Conservation (phyloP, 2,113 vertebrate species). For the Oryzias curvinotus region DNA sequence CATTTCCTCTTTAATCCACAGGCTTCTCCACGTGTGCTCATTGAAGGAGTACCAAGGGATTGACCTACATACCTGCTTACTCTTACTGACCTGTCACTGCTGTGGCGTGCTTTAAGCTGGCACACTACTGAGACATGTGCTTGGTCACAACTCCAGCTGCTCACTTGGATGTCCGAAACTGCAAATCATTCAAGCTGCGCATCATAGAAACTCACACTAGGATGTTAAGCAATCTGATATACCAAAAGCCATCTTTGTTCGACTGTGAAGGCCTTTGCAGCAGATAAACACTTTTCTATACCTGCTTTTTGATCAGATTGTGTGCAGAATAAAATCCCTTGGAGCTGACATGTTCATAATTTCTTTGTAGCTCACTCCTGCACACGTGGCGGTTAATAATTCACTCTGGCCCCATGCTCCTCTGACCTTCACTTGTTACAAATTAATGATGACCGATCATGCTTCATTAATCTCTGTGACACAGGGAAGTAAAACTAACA, state of each 20-base stretch:
- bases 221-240: too few relatives aligned
- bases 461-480: slow-evolving; percentile 49
- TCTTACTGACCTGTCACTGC: slow-evolving; percentile 65
- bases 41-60: slow-evolving; percentile 77
- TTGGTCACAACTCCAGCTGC: slow-evolving; percentile 48
- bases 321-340: slow-evolving; percentile 47
- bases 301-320: slow-evolving; percentile 6
- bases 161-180: slow-evolving; percentile 36
- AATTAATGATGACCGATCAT: slow-evolving; percentile 60
- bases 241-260: too few relatives aligned
- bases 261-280: too few relatives aligned
- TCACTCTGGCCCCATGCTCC: slow-evolving; percentile 62
- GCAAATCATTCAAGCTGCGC: slow-evolving; percentile 33
- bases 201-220: slow-evolving; percentile 16
- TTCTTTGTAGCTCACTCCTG: slow-evolving; percentile 36
- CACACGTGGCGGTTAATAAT: slow-evolving; percentile 62
- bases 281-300: too few relatives aligned
- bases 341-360: slow-evolving; percentile 48
- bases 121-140: slow-evolving; percentile 55
- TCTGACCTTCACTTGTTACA: slow-evolving; percentile 61
- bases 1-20: slow-evolving; percentile 79
- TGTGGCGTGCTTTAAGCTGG: slow-evolving; percentile 36
- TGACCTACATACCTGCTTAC: slow-evolving; percentile 79
- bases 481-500: slow-evolving; percentile 31
- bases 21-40: slow-evolving; percentile 68